Percentiles rank a stretch among this genome's conserved stretches.
These are phyloP conservation scores for Cantharis nigra DNA, from an alignment of 2,888 invertebrate species.

Conservation along the genomic window DNA sequence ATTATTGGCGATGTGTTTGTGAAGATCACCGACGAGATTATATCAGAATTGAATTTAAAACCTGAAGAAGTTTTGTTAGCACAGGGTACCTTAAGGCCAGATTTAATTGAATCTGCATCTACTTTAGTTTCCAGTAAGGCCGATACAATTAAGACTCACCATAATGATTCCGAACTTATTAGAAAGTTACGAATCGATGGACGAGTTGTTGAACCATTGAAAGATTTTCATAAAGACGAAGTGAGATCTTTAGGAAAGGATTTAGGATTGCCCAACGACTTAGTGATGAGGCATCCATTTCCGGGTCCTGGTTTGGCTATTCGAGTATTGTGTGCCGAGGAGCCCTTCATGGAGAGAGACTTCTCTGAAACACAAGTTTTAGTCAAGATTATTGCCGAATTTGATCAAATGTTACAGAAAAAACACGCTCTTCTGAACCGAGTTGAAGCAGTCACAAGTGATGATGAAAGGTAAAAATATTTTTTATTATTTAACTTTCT, in stretches of 20 bases:
- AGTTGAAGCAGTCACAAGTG: constrained; percentile 78
- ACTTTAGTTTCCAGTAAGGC: constrained; percentile 80
- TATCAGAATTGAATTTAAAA: constrained; percentile 84
- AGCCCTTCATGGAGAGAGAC: constrained; percentile 92
- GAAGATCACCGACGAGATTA: constrained; percentile 87
- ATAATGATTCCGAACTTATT: constrained; percentile 97
- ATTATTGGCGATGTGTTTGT: constrained; percentile 99
- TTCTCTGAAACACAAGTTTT: constrained; percentile 96
- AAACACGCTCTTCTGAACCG: constrained; percentile 90
- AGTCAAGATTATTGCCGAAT: constrained; percentile 93
- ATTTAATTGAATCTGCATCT: constrained; percentile 97
- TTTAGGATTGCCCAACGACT: constrained; percentile 81
- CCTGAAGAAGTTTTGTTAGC: constrained; percentile 92
- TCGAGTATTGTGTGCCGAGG: constrained; percentile 92
- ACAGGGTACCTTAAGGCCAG: constrained; percentile 95
- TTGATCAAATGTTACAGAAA: constrained; percentile 87
- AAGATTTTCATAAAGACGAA: constrained; percentile 90
- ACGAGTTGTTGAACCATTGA: constrained; percentile 94
- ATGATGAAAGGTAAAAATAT: constrained; percentile 63
- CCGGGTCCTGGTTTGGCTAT: constrained; percentile 98
- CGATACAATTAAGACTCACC: constrained; percentile 97
- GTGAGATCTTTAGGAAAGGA: constrained; percentile 86
- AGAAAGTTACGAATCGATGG: constrained; percentile 74
- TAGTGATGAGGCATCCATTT: constrained; percentile 96
- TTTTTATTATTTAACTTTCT: background rate